A percentile compares a stretch with the other conserved stretches of the same genome.
phyloP scores from a whole-genome alignment of 2,113 vertebrate species.

The Amia ocellicauda region DNA sequence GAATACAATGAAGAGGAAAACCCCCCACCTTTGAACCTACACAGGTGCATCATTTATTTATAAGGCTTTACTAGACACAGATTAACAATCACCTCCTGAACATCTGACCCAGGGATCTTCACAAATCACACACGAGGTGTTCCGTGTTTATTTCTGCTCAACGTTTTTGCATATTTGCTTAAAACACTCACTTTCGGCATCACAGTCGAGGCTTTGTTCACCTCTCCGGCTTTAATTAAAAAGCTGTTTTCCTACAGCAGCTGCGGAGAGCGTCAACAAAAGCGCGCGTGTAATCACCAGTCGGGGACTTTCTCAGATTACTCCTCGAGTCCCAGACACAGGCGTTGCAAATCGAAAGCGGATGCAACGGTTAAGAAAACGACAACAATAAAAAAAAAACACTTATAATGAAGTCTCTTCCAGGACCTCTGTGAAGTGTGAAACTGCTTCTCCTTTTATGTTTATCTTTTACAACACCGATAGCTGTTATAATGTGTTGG shows the following conservation, averaged over 20 bases:
- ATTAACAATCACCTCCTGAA: no score
- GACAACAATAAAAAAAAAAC: no score
- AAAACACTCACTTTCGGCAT: not conserved
- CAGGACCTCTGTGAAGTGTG: not conserved
- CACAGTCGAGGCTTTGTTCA: slow-evolving; percentile 39
- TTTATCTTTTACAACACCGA: not conserved
- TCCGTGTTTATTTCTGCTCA: no score
- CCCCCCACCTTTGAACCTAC: no score
- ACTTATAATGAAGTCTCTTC: slow-evolving; percentile 42
- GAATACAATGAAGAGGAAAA: no score
- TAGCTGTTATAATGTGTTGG: not conserved
- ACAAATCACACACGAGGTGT: no score
- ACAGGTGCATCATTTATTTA: no score
- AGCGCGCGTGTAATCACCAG: slow-evolving; percentile 61
- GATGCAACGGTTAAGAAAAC: slow-evolving; percentile 35
- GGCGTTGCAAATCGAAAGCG: slow-evolving; percentile 42
- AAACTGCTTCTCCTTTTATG: not conserved
- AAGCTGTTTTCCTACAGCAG: slow-evolving; percentile 58
- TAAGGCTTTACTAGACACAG: no score
- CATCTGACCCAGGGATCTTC: no score
- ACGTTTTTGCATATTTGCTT: no score
- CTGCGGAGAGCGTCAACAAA: slow-evolving; percentile 63
- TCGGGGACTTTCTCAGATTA: slow-evolving; percentile 68
- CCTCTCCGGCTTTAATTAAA: slow-evolving; percentile 59
- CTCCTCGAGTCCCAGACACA: slow-evolving; percentile 47